Percentiles rank a stretch among this genome's conserved stretches.
These are phyloP conservation scores for Drosophila murphyi DNA, from an alignment of 1,140 invertebrate genomes.

Conservation along the genomic window DNA sequence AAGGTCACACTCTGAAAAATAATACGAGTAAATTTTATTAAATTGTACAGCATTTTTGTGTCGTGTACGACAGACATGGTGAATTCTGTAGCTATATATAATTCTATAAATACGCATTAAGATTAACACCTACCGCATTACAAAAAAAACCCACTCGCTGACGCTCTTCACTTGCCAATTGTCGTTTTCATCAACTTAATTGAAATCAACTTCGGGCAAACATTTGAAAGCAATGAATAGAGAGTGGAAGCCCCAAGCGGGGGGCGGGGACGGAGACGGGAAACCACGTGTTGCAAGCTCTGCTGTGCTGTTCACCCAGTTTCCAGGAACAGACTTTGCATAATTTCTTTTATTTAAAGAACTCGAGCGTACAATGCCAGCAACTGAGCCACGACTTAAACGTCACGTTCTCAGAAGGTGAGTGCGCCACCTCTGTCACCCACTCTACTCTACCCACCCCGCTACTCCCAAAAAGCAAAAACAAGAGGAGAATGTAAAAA, in stretches of 20 bases:
- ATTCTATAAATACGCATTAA: constrained; percentile 26
- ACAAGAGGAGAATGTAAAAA: not conserved
- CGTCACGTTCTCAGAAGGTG: not conserved
- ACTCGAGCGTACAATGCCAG: not conserved
- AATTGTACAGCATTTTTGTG: too few species aligned
- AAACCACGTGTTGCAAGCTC: constrained; percentile 12
- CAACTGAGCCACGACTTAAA: constrained; percentile 11
- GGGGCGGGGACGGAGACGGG: not conserved
- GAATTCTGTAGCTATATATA: not conserved
- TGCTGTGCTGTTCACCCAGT: constrained; percentile 22
- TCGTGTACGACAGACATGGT: not conserved
- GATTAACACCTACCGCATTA: constrained; percentile 18
- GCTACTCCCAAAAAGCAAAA: not conserved
- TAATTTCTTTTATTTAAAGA: constrained; percentile 4
- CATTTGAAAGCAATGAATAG: constrained; percentile 4
- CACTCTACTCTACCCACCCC: too few species aligned
- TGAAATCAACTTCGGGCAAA: constrained; percentile 60
- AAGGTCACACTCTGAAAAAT: too few species aligned
- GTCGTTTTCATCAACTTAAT: constrained; percentile 79
- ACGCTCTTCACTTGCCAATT: constrained; percentile 51
- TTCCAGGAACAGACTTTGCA: constrained; percentile 14
- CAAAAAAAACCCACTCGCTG: not conserved
- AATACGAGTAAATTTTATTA: not conserved
- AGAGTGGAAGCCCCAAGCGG: not conserved
- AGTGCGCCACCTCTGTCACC: not conserved